phyloP scores from a whole-genome alignment of 2,797 vertebrate species.

The Hirundo rustica region DNA sequence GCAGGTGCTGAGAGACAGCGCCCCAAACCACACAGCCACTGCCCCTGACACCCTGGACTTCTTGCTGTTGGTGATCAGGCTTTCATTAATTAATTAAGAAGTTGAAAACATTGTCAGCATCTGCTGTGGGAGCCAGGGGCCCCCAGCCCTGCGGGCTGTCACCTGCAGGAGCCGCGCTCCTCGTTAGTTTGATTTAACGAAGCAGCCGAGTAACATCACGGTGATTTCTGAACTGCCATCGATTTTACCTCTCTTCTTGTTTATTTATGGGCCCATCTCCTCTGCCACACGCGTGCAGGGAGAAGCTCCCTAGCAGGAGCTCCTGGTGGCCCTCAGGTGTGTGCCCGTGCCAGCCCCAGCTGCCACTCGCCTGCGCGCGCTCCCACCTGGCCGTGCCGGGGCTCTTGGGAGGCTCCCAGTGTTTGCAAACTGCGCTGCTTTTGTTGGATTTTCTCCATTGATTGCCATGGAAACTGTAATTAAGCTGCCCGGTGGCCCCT shows the following conservation, averaged over 20 bases:
- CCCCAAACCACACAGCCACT: background rate
- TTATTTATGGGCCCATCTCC: constrained; percentile 2
- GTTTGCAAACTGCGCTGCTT: constrained; percentile 52
- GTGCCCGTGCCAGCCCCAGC: background rate
- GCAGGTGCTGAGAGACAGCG: background rate
- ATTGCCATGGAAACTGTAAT: constrained; percentile 69
- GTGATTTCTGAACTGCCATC: background rate
- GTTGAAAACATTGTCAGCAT: background rate
- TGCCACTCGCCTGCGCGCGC: accelerated
- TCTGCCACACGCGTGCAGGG: background rate
- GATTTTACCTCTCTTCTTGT: constrained; percentile 7
- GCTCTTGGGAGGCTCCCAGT: background rate
- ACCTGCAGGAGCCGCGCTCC: background rate
- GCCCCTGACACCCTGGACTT: background rate
- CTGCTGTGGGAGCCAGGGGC: background rate
- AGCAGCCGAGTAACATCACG: background rate
- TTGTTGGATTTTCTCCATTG: background rate
- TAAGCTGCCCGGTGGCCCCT: background rate
- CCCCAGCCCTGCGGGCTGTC: background rate
- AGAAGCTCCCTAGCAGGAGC: background rate
- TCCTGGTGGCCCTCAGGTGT: background rate
- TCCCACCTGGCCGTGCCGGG: accelerated
- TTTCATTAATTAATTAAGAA: constrained; percentile 6
- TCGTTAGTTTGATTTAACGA: constrained; percentile 30
- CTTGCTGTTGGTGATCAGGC: background rate